Evolutionary conservation across 2,888 invertebrate species (phyloP).

Genomic region (Galeopsomyia nigrocyanea): DNA sequence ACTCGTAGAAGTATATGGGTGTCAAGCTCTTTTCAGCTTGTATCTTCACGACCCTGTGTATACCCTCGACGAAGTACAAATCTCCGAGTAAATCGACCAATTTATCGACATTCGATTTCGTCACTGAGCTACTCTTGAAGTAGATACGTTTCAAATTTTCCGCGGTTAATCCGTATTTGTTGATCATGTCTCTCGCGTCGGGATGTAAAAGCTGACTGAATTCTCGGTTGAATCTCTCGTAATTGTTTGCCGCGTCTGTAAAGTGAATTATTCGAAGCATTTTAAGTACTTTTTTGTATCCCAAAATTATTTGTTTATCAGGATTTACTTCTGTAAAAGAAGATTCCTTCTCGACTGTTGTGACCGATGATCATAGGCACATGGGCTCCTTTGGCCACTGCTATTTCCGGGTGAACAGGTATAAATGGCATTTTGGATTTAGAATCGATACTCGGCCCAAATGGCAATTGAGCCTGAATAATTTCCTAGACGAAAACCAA

Average conservation of each 20-base stretch:
- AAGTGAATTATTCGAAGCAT: neutral
- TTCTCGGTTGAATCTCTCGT: neutral
- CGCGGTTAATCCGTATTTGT: constrained; percentile 43
- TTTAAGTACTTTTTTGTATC: too few species aligned
- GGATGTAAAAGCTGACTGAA: constrained; percentile 48
- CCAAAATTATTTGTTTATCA: too few species aligned
- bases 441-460: constrained; percentile 52
- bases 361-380: constrained; percentile 48
- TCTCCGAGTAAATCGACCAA: constrained; percentile 52
- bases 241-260: neutral
- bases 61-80: constrained; percentile 15
- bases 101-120: constrained; percentile 32
- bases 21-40: constrained; percentile 46
- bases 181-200: constrained; percentile 33
- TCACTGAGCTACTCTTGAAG: constrained; percentile 49
- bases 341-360: constrained; percentile 49
- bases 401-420: constrained; percentile 40
- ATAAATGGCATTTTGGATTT: constrained; percentile 56
- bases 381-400: constrained; percentile 43
- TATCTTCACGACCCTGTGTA: constrained; percentile 48
- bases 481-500: too few species aligned
- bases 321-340: constrained; percentile 39
- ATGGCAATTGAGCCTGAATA: constrained; percentile 31
- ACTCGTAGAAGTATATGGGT: too few species aligned
- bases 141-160: constrained; percentile 53